These are phyloP conservation scores for Hirtodrosophila duncani DNA, from an alignment of 2,888 invertebrate species.

Conservation along the genomic window DNA sequence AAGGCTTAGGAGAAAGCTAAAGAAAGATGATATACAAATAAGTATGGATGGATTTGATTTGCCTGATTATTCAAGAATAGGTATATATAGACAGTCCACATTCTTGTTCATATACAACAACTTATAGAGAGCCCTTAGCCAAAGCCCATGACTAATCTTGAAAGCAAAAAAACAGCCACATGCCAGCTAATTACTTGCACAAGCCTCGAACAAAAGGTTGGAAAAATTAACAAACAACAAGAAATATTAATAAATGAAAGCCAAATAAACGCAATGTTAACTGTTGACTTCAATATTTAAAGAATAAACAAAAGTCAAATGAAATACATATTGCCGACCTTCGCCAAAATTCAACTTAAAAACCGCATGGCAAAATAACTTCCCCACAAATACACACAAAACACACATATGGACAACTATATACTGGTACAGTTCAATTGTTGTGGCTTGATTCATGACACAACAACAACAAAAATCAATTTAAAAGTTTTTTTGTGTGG, in stretches of 20 bases:
- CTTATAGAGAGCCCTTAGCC: too few species aligned
- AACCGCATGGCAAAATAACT: constrained; percentile 52
- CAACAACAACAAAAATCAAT: constrained; percentile 40
- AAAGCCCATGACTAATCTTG: constrained; percentile 13
- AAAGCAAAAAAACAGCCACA: constrained; percentile 7
- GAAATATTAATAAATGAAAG: constrained; percentile 13
- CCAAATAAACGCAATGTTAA: constrained; percentile 21
- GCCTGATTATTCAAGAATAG: too few species aligned
- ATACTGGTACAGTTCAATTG: constrained; percentile 7
- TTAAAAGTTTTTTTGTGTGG: constrained; percentile 27
- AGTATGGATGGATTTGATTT: too few species aligned
- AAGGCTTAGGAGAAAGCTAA: too few species aligned
- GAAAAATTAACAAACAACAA: constrained; percentile 14
- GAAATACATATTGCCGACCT: constrained; percentile 40
- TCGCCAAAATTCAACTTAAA: constrained; percentile 51
- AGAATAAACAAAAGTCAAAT: constrained; percentile 43
- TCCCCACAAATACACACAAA: constrained; percentile 21
- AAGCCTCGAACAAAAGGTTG: constrained; percentile 20
- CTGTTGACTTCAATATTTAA: constrained; percentile 37
- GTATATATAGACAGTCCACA: too few species aligned
- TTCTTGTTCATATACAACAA: too few species aligned
- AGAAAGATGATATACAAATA: too few species aligned
- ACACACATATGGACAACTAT: constrained; percentile 8
- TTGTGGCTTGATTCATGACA: constrained; percentile 35
- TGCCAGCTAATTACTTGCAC: constrained; percentile 8